Percentiles rank a stretch among this genome's conserved stretches.
phyloP scores from a whole-genome alignment of 2,888 invertebrate species.

The Leuctra nigra region DNA sequence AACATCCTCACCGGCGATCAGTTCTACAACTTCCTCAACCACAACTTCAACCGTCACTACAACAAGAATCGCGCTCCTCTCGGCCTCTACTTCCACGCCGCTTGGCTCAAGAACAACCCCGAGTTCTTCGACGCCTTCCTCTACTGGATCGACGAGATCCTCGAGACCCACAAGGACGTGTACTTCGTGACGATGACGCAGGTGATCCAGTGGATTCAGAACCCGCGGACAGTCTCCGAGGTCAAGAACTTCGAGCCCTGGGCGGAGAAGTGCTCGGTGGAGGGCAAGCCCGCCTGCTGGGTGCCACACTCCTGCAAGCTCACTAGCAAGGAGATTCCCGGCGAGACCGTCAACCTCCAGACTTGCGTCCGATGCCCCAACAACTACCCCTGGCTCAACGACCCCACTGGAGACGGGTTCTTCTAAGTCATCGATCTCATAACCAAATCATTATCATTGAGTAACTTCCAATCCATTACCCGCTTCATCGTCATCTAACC shows the following conservation, averaged over 20 bases:
- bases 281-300: constrained; percentile 76
- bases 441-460: constrained; percentile 1
- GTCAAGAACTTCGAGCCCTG: constrained; percentile 90
- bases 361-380: constrained; percentile 90
- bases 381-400: constrained; percentile 92
- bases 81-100: constrained; percentile 89
- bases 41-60: constrained; percentile 90
- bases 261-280: constrained; percentile 90
- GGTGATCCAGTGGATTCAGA: constrained; percentile 93
- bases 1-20: constrained; percentile 88
- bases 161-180: constrained; percentile 79
- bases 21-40: constrained; percentile 89
- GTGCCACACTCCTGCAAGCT: constrained; percentile 87
- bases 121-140: constrained; percentile 88
- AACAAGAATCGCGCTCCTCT: constrained; percentile 83
- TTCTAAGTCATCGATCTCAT: constrained; percentile 56
- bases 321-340: constrained; percentile 88
- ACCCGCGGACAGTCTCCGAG: constrained; percentile 75
- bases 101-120: constrained; percentile 88
- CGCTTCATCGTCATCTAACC: too few species aligned
- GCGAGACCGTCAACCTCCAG: constrained; percentile 88
- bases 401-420: constrained; percentile 85
- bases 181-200: constrained; percentile 96
- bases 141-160: constrained; percentile 87
- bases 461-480: not conserved